Base-by-base conservation (phyloP, 2,888 invertebrate genomes). In the Leucoma salicis region DNA sequence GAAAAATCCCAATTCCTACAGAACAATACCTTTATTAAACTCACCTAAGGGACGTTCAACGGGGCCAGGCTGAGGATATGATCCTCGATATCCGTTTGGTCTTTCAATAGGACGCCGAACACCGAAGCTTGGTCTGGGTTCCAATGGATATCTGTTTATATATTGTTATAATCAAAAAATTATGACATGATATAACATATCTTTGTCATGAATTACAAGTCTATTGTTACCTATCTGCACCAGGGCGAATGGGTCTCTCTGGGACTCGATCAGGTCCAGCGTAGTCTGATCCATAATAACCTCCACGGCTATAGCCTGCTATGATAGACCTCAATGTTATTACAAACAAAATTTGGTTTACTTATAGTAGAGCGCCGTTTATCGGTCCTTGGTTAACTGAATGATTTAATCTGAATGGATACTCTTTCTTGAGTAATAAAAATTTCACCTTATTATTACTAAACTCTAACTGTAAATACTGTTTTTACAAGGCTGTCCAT, bases 41-140 rank as follows among this genome's bases (percentile, higher is more conserved):
- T 29, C 70, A 86, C 86, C 79, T 31, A 85, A 71, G 0, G 86
- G 88, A 58, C 86, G 71, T 37, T 81, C 81, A 52, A 87, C 66
- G 2, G 63, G 63, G 43, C 84, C 86, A 34, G 78, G 73, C 29
- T 83, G 80, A 14, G 90, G 87, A 57, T 90, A 90, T 18, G 81
- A 82, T 39, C 90, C 90, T 1, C 91, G 83, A 63, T 92, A 92
- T 21, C 91, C 92, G 53, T 81, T 83, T 5, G 89, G 89, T 53
- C 87, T 66, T 1, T 85, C 84, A 16, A 80, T 57, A 1, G 83
- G 84, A 51, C 88, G 63, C 52, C 86, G 66, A 39, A 83, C 27
- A 6, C 81, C 82, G 38, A 76, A 85, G 36, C 70, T 77, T 2
- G 89, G 89, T 53, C 89, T 74, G 3, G 86, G 87, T 53, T 88